A percentile compares a stretch with the other conserved stretches of the same genome.
Evolutionary conservation across 2,888 invertebrate species (phyloP).

Genomic region (Tenthredo notha): DNA sequence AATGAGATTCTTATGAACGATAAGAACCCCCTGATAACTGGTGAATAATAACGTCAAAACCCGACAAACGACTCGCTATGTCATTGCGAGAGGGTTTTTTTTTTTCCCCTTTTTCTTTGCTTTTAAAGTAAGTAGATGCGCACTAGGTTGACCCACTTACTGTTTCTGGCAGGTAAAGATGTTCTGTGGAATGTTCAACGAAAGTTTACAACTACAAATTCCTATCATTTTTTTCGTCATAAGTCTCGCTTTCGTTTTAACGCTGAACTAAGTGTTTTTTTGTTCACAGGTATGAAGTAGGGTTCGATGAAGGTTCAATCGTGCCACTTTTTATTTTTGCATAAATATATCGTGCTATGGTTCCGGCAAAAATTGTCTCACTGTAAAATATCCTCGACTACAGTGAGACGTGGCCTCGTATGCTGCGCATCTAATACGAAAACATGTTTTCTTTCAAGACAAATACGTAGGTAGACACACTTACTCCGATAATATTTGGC

Average conservation of each 20-base stretch:
- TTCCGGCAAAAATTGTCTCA: neutral
- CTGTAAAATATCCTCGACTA: neutral
- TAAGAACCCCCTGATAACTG: slow-evolving; percentile 27
- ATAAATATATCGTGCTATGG: neutral
- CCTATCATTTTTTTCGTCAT: neutral
- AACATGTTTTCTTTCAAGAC: slow-evolving; percentile 29
- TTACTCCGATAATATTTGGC: slow-evolving; percentile 28
- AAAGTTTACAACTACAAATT: neutral
- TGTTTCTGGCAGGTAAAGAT: neutral
- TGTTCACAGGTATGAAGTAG: neutral
- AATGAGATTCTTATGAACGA: slow-evolving; percentile 23
- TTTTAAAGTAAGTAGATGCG: neutral
- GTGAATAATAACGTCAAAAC: slow-evolving; percentile 34
- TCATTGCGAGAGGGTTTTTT: neutral
- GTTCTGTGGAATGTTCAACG: neutral
- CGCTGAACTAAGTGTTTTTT: neutral
- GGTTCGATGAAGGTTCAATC: neutral
- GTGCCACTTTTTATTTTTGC: neutral
- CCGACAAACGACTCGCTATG: neutral
- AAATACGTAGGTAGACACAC: neutral
- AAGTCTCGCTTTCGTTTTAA: neutral
- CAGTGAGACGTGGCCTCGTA: neutral
- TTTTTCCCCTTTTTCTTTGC: neutral
- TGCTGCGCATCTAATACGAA: neutral
- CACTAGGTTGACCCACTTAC: slow-evolving; percentile 4